These are phyloP conservation scores for Synergus itoensis DNA, from an alignment of 2,888 invertebrate species.

Conservation along the genomic window DNA sequence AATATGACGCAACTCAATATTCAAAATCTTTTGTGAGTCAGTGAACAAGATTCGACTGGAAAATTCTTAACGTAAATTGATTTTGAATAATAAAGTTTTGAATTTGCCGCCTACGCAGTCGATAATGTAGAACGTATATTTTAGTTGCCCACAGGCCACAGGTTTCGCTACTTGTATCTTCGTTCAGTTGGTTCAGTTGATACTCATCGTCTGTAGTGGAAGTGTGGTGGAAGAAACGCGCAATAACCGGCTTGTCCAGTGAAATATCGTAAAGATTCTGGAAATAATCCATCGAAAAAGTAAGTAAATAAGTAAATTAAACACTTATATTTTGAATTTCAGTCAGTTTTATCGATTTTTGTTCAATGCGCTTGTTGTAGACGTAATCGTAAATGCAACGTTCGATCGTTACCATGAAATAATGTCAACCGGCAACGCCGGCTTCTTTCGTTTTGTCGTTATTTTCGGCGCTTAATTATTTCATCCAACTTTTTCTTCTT, in stretches of 20 bases:
- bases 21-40: too few species aligned
- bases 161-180: not conserved
- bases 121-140: not conserved
- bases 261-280: not conserved
- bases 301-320: not conserved
- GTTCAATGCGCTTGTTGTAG: not conserved
- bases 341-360: not conserved
- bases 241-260: conserved; percentile 15
- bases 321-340: not conserved
- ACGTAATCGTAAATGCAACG: not conserved
- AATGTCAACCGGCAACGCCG: conserved; percentile 38
- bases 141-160: not conserved
- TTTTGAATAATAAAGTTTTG: not conserved
- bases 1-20: too few species aligned
- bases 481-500: not conserved
- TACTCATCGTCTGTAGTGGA: not conserved
- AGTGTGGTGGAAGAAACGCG: conserved; percentile 11
- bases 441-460: conserved; percentile 27
- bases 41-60: too few species aligned
- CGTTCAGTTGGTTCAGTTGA: not conserved
- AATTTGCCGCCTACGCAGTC: not conserved
- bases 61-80: not conserved
- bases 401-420: not conserved
- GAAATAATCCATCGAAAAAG: conserved; percentile 1
- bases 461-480: conserved; percentile 31